A percentile compares a stretch with the other conserved stretches of the same genome.
phyloP scores from a whole-genome alignment of 2,113 vertebrate species.

The Taxidea taxus region DNA sequence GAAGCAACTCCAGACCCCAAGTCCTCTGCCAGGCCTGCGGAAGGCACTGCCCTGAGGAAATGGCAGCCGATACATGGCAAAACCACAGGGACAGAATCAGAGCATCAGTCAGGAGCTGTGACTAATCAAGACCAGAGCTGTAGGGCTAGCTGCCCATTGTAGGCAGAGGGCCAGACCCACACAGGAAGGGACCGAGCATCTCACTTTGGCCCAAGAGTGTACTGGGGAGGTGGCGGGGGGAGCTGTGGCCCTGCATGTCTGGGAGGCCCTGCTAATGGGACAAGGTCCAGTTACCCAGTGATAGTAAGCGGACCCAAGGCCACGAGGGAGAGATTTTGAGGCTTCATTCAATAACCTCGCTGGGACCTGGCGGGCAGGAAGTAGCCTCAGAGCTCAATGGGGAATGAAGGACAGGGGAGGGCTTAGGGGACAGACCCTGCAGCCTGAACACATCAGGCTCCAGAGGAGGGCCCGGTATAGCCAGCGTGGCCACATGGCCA shows the following conservation, averaged over 20 bases:
- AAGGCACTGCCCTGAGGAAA: not conserved
- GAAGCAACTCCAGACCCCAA: not conserved
- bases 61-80: not conserved
- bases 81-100: not conserved
- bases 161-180: not conserved
- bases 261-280: not conserved
- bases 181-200: not conserved
- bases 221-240: not conserved
- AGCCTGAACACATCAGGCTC: not conserved
- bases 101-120: not conserved
- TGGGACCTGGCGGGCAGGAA: not conserved
- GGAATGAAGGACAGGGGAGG: not conserved
- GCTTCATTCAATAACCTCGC: not conserved
- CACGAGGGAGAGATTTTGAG: not conserved
- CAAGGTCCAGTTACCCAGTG: not conserved
- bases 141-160: not conserved
- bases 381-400: not conserved
- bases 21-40: not conserved
- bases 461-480: not conserved
- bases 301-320: not conserved
- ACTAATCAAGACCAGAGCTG: not conserved
- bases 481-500: not conserved
- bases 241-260: not conserved
- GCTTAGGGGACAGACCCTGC: accelerated
- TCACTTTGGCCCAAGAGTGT: not conserved